A percentile compares a stretch with the other conserved stretches of the same genome.
Evolutionary conservation across 2,888 invertebrate genomes (phyloP).

Genomic region (Meteorus cinctellus): DNA sequence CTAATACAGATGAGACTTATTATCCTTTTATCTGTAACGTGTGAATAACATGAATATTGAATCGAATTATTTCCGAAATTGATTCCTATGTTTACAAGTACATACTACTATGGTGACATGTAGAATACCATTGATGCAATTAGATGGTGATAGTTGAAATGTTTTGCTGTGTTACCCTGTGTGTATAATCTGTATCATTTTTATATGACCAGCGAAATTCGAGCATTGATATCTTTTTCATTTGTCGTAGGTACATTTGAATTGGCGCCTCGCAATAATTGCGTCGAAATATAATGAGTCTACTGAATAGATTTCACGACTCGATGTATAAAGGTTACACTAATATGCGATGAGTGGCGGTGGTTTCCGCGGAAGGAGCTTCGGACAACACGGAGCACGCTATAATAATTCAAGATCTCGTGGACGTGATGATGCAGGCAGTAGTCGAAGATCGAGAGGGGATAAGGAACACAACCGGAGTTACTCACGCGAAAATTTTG

Average conservation of each 20-base stretch:
- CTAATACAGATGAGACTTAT: background rate
- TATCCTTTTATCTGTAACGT: background rate
- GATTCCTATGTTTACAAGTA: background rate
- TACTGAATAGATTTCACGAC: background rate
- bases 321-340: slow-evolving; percentile 16
- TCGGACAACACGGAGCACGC: slow-evolving; percentile 57
- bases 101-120: background rate
- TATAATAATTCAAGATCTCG: slow-evolving; percentile 15
- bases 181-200: no score
- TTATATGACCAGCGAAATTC: background rate
- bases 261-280: background rate
- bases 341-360: slow-evolving; percentile 62
- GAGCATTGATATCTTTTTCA: background rate
- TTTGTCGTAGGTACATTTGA: background rate
- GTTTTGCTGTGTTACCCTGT: no score
- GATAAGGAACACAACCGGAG: background rate
- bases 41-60: background rate
- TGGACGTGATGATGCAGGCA: background rate
- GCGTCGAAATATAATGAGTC: background rate
- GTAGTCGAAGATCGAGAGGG: slow-evolving; percentile 8
- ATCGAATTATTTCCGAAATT: background rate
- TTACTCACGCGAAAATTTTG: slow-evolving; percentile 47
- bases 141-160: no score
- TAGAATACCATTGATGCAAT: no score
- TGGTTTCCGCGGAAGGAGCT: slow-evolving; percentile 64